phyloP scores from a whole-genome alignment of 2,797 vertebrate species.

The Betta splendens region DNA sequence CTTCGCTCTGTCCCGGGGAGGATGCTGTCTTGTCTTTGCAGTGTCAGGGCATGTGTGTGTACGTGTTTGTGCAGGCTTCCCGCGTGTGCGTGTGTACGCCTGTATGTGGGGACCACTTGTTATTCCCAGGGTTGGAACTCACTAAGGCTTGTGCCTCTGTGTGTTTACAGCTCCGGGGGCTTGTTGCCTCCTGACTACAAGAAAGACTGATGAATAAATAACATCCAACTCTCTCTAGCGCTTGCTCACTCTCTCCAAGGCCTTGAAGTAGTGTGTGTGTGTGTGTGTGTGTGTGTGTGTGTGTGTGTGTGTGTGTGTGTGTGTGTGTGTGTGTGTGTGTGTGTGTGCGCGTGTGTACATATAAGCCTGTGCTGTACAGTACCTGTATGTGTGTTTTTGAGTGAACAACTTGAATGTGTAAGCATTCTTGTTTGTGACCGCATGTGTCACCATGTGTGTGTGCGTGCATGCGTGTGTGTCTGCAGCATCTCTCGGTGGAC shows the following conservation, averaged over 20 bases:
- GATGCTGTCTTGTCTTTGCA: conserved; percentile 64
- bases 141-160: conserved; percentile 68
- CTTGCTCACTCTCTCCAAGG: conserved; percentile 58
- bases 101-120: conserved; percentile 76
- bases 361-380: conserved; percentile 3
- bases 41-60: conserved; percentile 49
- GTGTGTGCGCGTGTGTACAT: conserved; percentile 11
- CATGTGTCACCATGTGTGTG: conserved; percentile 34
- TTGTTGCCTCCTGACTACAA: conserved; percentile 82
- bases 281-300: conserved; percentile 13
- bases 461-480: conserved; percentile 40
- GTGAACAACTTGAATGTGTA: conserved; percentile 24
- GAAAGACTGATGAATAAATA: conserved; percentile 85
- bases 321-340: conserved; percentile 13
- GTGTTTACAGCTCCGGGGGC: conserved; percentile 84
- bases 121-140: conserved; percentile 78
- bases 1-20: conserved; percentile 58
- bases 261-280: conserved; percentile 69
- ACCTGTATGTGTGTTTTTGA: conserved; percentile 24
- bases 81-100: conserved; percentile 29
- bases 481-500: conserved; percentile 74
- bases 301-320: conserved; percentile 16
- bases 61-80: conserved; percentile 60
- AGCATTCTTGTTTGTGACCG: conserved; percentile 62
- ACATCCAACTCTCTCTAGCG: conserved; percentile 76